Evolutionary conservation across 2,797 vertebrate species (phyloP), one percentile per base, ranked within the genome.

Genomic region (Onychomys arenicola): DNA sequence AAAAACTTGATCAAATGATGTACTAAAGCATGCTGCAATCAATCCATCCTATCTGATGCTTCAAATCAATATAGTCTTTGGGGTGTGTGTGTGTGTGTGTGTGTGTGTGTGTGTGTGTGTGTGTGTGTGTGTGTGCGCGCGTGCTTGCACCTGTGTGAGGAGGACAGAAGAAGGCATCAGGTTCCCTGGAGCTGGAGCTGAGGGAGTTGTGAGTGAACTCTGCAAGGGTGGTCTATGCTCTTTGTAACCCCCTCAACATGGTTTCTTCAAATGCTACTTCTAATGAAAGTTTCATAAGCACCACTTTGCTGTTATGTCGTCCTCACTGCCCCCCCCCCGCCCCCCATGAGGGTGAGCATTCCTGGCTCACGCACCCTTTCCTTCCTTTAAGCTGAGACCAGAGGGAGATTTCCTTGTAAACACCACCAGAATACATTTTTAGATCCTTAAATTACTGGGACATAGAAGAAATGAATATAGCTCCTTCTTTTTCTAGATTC

Each of bases 331-430:
- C 7, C 27, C 6, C n/a, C 1, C 21, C 49, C 12, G 49, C 49
- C 49, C 49, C 49, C 12, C 19, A 77, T 27, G 80, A 90, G 11
- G 27, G 7, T 75, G 40, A n/a, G 77, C 59, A 59, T 43, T 89
- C 52, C 55, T 40, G 57, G 67, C 29, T 32, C 46, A 65, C 55
- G 87, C 27, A 83, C 10, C 59, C 85, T 19, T 34, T 69, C 27
- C 11, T 83, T 90, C 69, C n/a, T 69, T 65, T 61, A 85, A 82
- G 40, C 37, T 78, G 34, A 90, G 49, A 71, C 4, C 59, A 94
- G 90, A 95, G 49, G 63, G 19, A 89, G 46, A 85, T 27, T 94
- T 95, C 92, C 40, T 78, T 94, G 61, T 59, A 95, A 73, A 92
- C 43, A 69, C 6, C 59, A 83, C 52, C 59, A 82, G 85, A 96